These are phyloP conservation scores for Acromyrmex heyeri DNA, from an alignment of 1,140 invertebrate genomes.

Conservation along the genomic window DNA sequence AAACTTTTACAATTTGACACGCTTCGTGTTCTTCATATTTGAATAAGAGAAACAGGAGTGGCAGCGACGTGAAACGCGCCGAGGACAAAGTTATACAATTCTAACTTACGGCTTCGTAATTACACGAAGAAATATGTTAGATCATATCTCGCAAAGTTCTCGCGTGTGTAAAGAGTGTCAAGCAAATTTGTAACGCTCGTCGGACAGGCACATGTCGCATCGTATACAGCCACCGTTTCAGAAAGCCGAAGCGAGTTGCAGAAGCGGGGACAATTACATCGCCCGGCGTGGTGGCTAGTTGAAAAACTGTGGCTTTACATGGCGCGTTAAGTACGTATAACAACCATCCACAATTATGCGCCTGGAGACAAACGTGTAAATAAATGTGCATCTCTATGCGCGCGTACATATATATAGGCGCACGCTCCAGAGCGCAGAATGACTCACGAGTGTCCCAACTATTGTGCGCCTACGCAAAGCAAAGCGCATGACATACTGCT, in stretches of 20 bases:
- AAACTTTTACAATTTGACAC: not conserved
- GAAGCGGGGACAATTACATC: constrained; percentile 78
- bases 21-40: not conserved
- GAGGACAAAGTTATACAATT: constrained; percentile 20
- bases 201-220: constrained; percentile 51
- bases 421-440: constrained; percentile 27
- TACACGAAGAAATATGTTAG: constrained; percentile 59
- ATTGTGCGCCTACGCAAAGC: constrained; percentile 59
- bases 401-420: not conserved
- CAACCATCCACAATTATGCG: constrained; percentile 82
- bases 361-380: constrained; percentile 71
- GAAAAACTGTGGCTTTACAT: constrained; percentile 83
- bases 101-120: constrained; percentile 43
- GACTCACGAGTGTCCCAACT: constrained; percentile 56
- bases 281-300: constrained; percentile 75
- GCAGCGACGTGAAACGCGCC: not conserved
- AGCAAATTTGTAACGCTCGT: constrained; percentile 64
- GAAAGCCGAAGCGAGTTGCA: constrained; percentile 47
- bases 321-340: constrained; percentile 81
- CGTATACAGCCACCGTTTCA: constrained; percentile 37
- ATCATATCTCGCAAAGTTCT: constrained; percentile 53
- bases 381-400: constrained; percentile 43
- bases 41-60: constrained; percentile 12
- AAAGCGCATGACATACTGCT: constrained; percentile 41
- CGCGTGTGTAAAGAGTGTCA: constrained; percentile 53